Base-by-base conservation (phyloP, 1,140 invertebrate genomes). In the Drosophila mojavensis region DNA sequence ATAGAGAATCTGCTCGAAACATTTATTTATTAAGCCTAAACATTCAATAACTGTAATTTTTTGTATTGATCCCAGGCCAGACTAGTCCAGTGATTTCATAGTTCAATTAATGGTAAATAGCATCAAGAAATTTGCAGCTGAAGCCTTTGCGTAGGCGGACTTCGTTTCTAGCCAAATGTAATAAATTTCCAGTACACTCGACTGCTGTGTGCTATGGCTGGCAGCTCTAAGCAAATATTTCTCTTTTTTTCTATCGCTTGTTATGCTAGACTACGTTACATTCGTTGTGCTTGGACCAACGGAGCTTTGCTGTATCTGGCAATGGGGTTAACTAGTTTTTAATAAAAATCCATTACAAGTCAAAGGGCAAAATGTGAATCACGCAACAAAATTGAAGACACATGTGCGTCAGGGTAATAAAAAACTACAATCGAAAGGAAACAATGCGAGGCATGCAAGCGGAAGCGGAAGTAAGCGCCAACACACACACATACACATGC, bases 401-500 rank as follows among this genome's bases (percentile, higher is more conserved):
- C 73, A 78, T 85, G 67, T 82, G 82, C 53, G 72, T 61, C 64
- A 72, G 55, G 67, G 47, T 82, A 78, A 83, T 82, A 88, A 54
- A 54, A 61, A 33, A 53, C 26, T 50, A 70, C 59, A 64, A 69
- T 63, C 41, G 51, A 68, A 65, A 50, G 50, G 47, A 82, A 77
- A 70, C 72, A 83, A 74, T 88, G 83, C 79, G 55, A 66, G 68
- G 50, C 83, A 74, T 73, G 82, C 82, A 83, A 77, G 75, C 82
- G 82, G 82, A 86, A 82, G 79, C 83, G 82, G 82, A 86, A 86
- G 82, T 79, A 65, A 59, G 78, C 76, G 72, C 75, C 75, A 83
- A 82, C 82, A 76, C 74, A 39, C 20, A 24, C 20, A 24, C 20
- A 24, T 2, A 24, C 20, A 24, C 2, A 82, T 75, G 72, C 74